A percentile compares a stretch with the other conserved stretches of the same genome.
These are phyloP conservation scores for Carposina sasakii DNA, from an alignment of 1,140 invertebrate genomes.

Conservation along the genomic window DNA sequence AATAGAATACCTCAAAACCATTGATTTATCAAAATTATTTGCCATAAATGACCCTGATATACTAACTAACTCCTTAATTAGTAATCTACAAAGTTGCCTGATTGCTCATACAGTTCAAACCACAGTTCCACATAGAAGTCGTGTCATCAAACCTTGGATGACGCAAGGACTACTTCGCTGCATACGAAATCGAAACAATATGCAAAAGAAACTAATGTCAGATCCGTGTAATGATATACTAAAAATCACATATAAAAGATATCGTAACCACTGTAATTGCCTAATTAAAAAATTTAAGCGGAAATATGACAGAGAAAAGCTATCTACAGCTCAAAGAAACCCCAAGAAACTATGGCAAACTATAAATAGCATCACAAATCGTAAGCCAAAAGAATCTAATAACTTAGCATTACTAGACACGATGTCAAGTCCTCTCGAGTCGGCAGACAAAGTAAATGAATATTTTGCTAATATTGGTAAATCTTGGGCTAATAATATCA, in stretches of 20 bases:
- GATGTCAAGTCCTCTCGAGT: not conserved
- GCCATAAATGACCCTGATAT: not conserved
- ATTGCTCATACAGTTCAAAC: not conserved
- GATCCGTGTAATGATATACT: slow-evolving; percentile 10
- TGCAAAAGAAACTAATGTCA: slow-evolving; percentile 12
- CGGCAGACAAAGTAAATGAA: not conserved
- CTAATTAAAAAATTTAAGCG: no score
- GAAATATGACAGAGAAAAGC: slow-evolving; percentile 6
- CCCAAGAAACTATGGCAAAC: slow-evolving; percentile 7
- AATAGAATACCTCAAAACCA: not conserved
- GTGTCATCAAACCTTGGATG: slow-evolving; percentile 1
- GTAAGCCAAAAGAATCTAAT: not conserved
- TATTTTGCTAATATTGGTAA: not conserved
- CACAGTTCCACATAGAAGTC: not conserved
- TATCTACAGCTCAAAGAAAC: not conserved
- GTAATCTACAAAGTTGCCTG: not conserved
- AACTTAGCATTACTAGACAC: slow-evolving; percentile 13
- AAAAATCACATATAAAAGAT: slow-evolving; percentile 20
- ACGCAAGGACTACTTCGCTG: slow-evolving; percentile 1
- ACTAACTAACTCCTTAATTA: not conserved
- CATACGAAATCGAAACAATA: slow-evolving; percentile 12
- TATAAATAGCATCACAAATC: slow-evolving; percentile 11
- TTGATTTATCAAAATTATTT: not conserved
- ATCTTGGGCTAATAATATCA: not conserved
- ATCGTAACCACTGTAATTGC: slow-evolving; percentile 21